Evolutionary conservation across 2,113 vertebrate species (phyloP), one percentile per base, ranked within the genome.

Genomic region (Grammomys surdaster): DNA sequence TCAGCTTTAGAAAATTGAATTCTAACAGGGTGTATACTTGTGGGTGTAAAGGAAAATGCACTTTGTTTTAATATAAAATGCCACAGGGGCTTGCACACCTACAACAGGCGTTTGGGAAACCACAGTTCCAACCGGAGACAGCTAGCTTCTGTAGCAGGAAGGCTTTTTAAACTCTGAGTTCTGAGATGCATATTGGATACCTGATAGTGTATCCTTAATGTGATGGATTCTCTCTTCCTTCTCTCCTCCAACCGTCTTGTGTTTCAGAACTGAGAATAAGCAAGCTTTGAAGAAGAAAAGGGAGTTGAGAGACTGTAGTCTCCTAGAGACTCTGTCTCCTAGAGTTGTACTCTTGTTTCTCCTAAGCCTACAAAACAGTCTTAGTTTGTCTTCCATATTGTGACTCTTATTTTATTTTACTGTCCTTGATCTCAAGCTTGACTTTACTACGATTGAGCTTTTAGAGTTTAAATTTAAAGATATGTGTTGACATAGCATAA

Each of bases 231-330:
- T 58, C 36, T 17, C 81, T 58, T 28, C 20, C n/a, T 13, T 14
- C 13, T 40, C 40, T 36, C 36, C n/a, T 33, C 31, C 31, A 36
- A 22, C 86, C 20, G 84, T 40, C 58, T 87, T 88, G 5, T 77
- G 58, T 90, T 85, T 67, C 95, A 67, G 65, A 77, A 56, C 46
- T 56, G 84, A 95, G 69, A 91, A 19, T 67, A 13, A 56, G 51
- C 63, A 76, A n/a, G 12, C 88, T 40, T 65, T 60, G 33, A 2
- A 54, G 28, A n/a, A 43, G 48, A 40, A 67, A 10, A 51, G 75
- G 31, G 92, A 63, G 33, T 75, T 58, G 51, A 85, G 43, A 84
- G 40, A 26, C 9, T 3, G 24, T 28, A 13, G 40, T 78, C 85
- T 77, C 16, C n/a, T 28, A 91, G 40, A 40, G 28, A 54, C 84